Conservation (phyloP, 1,140 invertebrate species). For the Samia ricini region DNA sequence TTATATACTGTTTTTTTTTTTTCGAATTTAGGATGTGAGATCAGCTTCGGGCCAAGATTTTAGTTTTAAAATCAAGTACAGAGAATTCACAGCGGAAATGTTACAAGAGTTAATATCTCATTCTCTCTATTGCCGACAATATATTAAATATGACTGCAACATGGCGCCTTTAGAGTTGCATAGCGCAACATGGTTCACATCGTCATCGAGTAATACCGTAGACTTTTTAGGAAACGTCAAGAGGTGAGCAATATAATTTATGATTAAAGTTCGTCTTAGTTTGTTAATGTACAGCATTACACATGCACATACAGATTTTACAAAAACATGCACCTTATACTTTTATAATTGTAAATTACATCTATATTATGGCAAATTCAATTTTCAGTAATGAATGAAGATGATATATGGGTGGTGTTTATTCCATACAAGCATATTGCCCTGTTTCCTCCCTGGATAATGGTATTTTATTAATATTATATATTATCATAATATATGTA, state of each 20-base stretch:
- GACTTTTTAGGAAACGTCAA: constrained; percentile 92
- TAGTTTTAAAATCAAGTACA: constrained; percentile 90
- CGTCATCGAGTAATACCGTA: constrained; percentile 86
- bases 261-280: too few species aligned
- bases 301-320: too few species aligned
- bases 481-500: too few species aligned
- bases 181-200: constrained; percentile 93
- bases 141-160: constrained; percentile 94
- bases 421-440: too few species aligned
- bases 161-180: constrained; percentile 92
- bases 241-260: constrained; percentile 78
- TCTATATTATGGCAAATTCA: too few species aligned
- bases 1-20: constrained; percentile 1
- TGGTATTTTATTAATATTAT: too few species aligned
- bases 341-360: too few species aligned
- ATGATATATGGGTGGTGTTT: too few species aligned
- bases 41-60: constrained; percentile 87
- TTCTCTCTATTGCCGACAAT: constrained; percentile 92
- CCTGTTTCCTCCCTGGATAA: too few species aligned
- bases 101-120: constrained; percentile 92
- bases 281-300: too few species aligned
- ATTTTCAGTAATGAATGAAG: too few species aligned
- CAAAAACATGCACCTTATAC: too few species aligned
- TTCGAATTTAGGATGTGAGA: constrained; percentile 83
- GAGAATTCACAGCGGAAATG: constrained; percentile 94